Conservation (phyloP, 1,140 invertebrate species). For the Diorhabda elongata region DNA sequence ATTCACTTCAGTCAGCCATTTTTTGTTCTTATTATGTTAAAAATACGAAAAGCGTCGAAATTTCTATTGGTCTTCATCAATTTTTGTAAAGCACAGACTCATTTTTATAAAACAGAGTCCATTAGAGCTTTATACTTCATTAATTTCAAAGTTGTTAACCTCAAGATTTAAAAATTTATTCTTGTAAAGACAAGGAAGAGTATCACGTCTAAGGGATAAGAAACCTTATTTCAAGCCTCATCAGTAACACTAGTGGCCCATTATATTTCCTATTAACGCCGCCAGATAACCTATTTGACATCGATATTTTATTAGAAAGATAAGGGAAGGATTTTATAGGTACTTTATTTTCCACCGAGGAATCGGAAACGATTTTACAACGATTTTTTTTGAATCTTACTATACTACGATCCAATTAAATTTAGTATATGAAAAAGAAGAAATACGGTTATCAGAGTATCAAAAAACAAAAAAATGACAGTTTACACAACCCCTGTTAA, state of each 20-base stretch:
- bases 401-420: no score
- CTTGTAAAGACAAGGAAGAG: background rate
- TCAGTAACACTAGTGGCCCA: constrained; percentile 12
- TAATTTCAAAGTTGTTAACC: background rate
- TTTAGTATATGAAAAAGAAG: no score
- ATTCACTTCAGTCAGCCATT: no score
- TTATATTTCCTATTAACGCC: constrained; percentile 14
- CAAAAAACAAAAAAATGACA: no score
- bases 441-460: no score
- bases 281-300: constrained; percentile 10
- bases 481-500: no score
- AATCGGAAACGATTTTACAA: background rate
- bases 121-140: background rate
- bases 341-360: background rate
- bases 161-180: background rate
- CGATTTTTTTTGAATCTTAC: no score
- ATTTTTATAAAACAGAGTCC: background rate
- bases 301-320: constrained; percentile 8
- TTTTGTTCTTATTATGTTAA: no score
- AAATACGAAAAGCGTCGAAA: no score
- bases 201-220: background rate
- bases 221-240: constrained; percentile 11
- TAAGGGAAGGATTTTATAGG: background rate
- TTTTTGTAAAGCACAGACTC: no score
- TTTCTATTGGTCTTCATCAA: no score